These are phyloP conservation scores for Hartigia nigra DNA, from an alignment of 2,888 invertebrate genomes.

Conservation along the genomic window DNA sequence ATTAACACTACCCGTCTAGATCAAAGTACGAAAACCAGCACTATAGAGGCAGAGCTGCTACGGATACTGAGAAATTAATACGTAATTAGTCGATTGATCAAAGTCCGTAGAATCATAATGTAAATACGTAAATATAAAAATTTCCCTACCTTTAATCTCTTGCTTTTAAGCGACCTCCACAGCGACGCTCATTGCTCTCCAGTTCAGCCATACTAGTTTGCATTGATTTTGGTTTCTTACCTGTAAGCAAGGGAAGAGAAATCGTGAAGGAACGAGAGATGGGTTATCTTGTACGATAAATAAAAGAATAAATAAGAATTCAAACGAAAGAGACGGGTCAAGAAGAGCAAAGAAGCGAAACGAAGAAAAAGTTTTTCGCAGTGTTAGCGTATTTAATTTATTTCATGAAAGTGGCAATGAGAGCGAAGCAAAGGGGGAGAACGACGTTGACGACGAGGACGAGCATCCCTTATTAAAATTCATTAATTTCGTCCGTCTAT, in stretches of 20 bases:
- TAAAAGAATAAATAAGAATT: conserved; percentile 20
- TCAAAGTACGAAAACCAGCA: neutral
- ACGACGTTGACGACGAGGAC: conserved; percentile 30
- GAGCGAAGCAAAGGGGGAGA: conserved; percentile 22
- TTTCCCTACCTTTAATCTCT: neutral
- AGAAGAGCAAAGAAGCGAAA: conserved; percentile 12
- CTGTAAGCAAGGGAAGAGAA: conserved; percentile 23
- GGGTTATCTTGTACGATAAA: conserved; percentile 15
- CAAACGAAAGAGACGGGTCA: conserved; percentile 9
- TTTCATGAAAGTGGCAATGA: conserved; percentile 42
- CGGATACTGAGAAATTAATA: neutral
- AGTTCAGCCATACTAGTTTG: neutral
- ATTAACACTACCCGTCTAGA: neutral
- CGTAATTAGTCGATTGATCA: neutral
- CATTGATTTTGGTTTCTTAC: neutral
- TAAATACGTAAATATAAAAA: neutral
- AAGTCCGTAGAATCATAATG: neutral
- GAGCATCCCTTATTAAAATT: conserved; percentile 60
- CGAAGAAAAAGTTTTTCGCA: conserved; percentile 27
- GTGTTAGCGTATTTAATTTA: conserved; percentile 44
- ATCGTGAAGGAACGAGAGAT: neutral
- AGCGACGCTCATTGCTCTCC: neutral
- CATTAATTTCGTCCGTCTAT: conserved; percentile 58
- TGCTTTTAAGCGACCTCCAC: neutral
- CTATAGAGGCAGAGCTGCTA: neutral